phyloP scores from a whole-genome alignment of 2,888 invertebrate genomes.

The Horisme vitalbata region DNA sequence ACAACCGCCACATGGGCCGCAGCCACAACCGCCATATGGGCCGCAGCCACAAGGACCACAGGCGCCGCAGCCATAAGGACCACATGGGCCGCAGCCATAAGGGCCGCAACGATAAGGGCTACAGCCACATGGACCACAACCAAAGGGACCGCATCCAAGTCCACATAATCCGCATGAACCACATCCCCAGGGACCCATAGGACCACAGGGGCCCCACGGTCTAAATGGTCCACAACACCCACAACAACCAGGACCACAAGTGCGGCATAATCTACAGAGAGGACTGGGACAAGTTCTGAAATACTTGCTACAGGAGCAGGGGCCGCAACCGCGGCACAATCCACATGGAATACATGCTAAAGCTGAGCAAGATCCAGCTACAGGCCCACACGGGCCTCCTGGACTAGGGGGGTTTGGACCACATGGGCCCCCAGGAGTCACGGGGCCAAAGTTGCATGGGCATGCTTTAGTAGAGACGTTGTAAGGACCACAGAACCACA shows the following conservation, averaged over 20 bases:
- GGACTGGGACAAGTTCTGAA: conserved; percentile 27
- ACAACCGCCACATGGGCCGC: conserved; percentile 30
- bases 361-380: conserved; percentile 4
- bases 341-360: conserved; percentile 11
- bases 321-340: conserved; percentile 24
- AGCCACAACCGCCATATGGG: conserved; percentile 32
- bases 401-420: conserved; percentile 25
- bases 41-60: conserved; percentile 29
- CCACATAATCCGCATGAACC: neutral
- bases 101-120: neutral
- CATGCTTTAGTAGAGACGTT: conserved; percentile 49
- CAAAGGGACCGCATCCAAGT: conserved; percentile 26
- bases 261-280: conserved; percentile 36
- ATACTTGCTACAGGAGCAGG: conserved; percentile 21
- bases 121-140: conserved; percentile 27
- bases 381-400: conserved; percentile 27
- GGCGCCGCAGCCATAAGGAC: conserved; percentile 35
- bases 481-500: conserved; percentile 68
- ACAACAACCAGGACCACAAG: conserved; percentile 31
- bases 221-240: conserved; percentile 21
- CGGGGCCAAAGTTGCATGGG: conserved; percentile 13
- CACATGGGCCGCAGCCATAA: conserved; percentile 35
- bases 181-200: conserved; percentile 24
- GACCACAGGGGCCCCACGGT: conserved; percentile 30
- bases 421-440: conserved; percentile 40